Base-by-base conservation (phyloP, 30 jellyfish, hydroid and myxozoan genomes). In the Aurelia aurita complex sp. Pacific region DNA sequence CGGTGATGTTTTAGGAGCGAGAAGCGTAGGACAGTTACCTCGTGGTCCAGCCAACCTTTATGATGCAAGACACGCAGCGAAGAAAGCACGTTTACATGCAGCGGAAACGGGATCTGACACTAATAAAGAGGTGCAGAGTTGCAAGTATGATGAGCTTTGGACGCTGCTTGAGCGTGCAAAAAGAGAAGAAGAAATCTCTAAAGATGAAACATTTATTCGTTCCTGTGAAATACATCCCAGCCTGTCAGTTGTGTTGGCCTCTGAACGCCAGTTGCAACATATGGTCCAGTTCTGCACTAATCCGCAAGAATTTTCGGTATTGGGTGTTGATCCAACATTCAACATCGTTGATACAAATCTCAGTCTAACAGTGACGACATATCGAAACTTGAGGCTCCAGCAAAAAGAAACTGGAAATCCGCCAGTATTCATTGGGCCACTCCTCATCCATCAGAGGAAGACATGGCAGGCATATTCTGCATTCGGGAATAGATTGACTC, bases 361-460 rank as follows among this genome's bases (percentile, higher is more conserved):
- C 5, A 34, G 81, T 36, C 65, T 70, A 12, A 70, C 81, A 5
- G 81, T 70, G 35, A 32, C 81, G 9, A 67, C 77, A n/a, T 67
- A 67, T 35, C 29, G 55, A 33, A 67, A 67, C 81, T 23, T 70
- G 38, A 70, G 46, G 81, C 35, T 70, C n/a, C 19, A 7, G n/a
- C 64, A 19, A 40, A 71, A 71, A 12, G 59, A 42, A 19, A 71
- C 81, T 17, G 64, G 59, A 17, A 71, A 71, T 6, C 63, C 65
- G 5, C 81, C 81, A 8, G 81, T 71, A 42, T 71, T 71, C 66
- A 71, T 71, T 43, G 81, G 81, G 19, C 81, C 81, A 5, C 40
- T 71, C 38, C 29, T 34, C 11, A 46, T 71, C 65, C 81, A 71
- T 29, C 65, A 71, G 64, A 71, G 23, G 38, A 40, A 71, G 16